Evolutionary conservation across 2,797 vertebrate genomes (phyloP).

Genomic region (Leucoraja ocellata): DNA sequence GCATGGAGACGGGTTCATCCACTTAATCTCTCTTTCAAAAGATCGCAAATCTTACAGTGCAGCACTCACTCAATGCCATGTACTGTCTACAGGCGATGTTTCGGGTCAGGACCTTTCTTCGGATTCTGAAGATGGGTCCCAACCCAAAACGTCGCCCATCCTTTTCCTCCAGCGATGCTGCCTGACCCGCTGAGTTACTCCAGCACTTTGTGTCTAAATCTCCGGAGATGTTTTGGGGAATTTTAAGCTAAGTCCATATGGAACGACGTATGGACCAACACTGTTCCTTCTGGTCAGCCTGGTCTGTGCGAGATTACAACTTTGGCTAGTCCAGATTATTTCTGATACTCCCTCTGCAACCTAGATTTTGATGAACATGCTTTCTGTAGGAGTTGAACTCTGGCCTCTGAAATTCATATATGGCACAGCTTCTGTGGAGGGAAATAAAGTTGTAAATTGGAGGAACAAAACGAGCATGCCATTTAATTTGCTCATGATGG

Average conservation of each 20-base stretch:
- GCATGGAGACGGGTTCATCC: not conserved
- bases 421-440: not conserved
- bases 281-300: not conserved
- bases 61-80: not conserved
- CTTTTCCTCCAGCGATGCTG: not conserved
- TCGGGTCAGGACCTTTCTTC: too few relatives aligned
- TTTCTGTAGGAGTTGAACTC: not conserved
- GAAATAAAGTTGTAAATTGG: not conserved
- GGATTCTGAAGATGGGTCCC: too few relatives aligned
- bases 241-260: not conserved
- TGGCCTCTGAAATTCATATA: not conserved
- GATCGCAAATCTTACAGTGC: not conserved
- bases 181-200: too few relatives aligned
- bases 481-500: not conserved
- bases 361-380: not conserved
- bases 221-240: not conserved
- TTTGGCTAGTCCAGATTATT: not conserved
- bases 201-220: too few relatives aligned
- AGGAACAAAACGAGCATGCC: not conserved
- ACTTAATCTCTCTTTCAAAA: not conserved
- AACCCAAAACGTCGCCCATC: too few relatives aligned
- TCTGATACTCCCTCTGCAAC: not conserved
- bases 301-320: not conserved
- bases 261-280: not conserved
- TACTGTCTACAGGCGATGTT: not conserved